Base-by-base conservation (phyloP, 2,797 vertebrate species). In the Merluccius polli region DNA sequence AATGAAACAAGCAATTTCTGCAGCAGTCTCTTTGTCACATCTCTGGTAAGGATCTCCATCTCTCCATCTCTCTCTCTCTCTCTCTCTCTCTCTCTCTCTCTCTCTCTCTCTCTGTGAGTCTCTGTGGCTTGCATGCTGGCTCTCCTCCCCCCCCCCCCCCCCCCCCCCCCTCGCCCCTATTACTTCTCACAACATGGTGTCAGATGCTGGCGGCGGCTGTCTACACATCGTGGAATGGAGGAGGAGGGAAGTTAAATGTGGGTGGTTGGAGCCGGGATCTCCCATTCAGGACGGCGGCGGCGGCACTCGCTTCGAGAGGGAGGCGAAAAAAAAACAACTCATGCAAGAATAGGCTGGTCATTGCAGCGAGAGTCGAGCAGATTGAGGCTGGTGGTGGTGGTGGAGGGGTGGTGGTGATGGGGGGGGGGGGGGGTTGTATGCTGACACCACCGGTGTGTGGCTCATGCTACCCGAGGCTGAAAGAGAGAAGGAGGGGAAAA, bases 1-100 rank as follows among this genome's bases (percentile, higher is more conserved):
- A 92, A 93, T 87, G 90, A 92, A 89, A 84, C 85, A 87, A 82
- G 82, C 81, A 68, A 71, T 91, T 87, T 87, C n/a, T n/a, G n/a
- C 80, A 85, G 87, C 84, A 90, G 88, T 86, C 85, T 87, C 87
- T 80, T 85, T 72, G n/a, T 85, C 83, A 81, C 87, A 82, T 83
- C 86, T 83, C 85, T 78, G 93, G 93, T 94, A 93, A 93, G 93
- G 77, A 78, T 67, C 48, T 78, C 59, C 52, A 33, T 52, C 72
- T 78, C 31, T 67, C 35, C 73, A 30, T 44, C 36, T 21, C 67
- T 18, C 52, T 73, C 52, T 18, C 32, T 70, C 75, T 72, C n/a
- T 76, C 67, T 72, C 69, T 75, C 71, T 59, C 24, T 0, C 72
- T 59, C 72, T 71, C 44, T 41, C 6, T 33, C 63, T 73, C 38